Percentiles rank a stretch among this genome's conserved stretches.
phyloP scores from a whole-genome alignment of 1,140 invertebrate species.

The Physella acuta region DNA sequence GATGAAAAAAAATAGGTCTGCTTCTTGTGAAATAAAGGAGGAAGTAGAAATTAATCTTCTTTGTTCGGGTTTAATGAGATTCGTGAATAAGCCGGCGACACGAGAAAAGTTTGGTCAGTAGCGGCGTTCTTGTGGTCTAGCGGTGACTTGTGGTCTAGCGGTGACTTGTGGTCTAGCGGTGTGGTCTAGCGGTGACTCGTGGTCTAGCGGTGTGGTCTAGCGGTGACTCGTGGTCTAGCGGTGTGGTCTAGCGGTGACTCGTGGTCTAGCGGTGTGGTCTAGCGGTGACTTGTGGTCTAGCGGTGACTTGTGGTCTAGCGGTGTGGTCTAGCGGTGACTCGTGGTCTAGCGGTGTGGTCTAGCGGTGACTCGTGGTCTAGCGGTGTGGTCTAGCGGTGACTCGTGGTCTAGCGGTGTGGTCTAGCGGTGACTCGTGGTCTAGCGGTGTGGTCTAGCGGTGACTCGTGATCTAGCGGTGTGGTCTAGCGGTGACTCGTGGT shows the following conservation, averaged over 20 bases:
- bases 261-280: background rate
- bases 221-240: background rate
- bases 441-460: background rate
- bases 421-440: background rate
- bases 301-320: background rate
- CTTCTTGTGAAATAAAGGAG: too few relatives aligned
- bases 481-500: background rate
- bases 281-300: background rate
- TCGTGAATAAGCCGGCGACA: too few relatives aligned
- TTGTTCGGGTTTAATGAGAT: too few relatives aligned
- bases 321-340: background rate
- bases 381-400: background rate
- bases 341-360: background rate
- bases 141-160: background rate
- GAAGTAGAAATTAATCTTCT: too few relatives aligned
- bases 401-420: background rate
- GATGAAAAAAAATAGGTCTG: too few relatives aligned
- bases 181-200: background rate
- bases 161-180: background rate
- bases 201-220: background rate
- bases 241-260: background rate
- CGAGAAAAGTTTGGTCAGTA: too few relatives aligned
- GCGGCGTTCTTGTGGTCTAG: too few relatives aligned
- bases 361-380: background rate
- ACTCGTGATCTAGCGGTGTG: background rate